A percentile compares a stretch with the other conserved stretches of the same genome.
Conservation (phyloP, 2,888 invertebrate species). For the Drosophila setosimentum region DNA sequence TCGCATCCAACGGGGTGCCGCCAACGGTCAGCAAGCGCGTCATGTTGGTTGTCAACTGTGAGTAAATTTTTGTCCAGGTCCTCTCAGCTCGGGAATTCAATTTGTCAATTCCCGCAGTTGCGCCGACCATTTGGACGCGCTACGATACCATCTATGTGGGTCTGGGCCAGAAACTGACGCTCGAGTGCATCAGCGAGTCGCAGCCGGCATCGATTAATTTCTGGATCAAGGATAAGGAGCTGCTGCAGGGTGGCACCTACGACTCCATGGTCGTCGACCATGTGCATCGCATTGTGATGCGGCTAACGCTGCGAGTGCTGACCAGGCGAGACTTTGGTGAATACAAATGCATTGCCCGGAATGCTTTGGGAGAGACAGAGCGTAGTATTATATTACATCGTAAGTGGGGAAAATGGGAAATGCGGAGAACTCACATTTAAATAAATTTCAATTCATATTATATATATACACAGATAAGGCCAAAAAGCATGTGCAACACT, state of each 20-base stretch:
- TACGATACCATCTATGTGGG: constrained; percentile 83
- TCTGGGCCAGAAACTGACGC: constrained; percentile 81
- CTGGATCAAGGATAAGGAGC: constrained; percentile 84
- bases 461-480: constrained; percentile 73
- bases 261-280: constrained; percentile 88
- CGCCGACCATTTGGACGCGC: constrained; percentile 83
- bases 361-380: constrained; percentile 89
- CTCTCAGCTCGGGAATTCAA: not conserved
- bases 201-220: constrained; percentile 84
- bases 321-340: constrained; percentile 90
- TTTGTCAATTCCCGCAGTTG: constrained; percentile 71
- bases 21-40: constrained; percentile 85
- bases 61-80: constrained; percentile 36
- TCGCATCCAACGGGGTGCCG: constrained; percentile 85
- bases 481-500: constrained; percentile 80
- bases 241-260: constrained; percentile 83
- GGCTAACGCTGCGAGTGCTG: constrained; percentile 89
- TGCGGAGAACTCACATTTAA: too few relatives aligned
- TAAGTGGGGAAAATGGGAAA: constrained; percentile 51
- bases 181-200: constrained; percentile 84
- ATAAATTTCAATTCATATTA: not conserved
- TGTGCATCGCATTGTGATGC: constrained; percentile 91
- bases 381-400: constrained; percentile 81
- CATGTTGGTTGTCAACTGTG: constrained; percentile 84
- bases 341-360: constrained; percentile 93